Evolutionary conservation across 2,797 vertebrate species (phyloP).

Genomic region (Diglossa cyanea): DNA sequence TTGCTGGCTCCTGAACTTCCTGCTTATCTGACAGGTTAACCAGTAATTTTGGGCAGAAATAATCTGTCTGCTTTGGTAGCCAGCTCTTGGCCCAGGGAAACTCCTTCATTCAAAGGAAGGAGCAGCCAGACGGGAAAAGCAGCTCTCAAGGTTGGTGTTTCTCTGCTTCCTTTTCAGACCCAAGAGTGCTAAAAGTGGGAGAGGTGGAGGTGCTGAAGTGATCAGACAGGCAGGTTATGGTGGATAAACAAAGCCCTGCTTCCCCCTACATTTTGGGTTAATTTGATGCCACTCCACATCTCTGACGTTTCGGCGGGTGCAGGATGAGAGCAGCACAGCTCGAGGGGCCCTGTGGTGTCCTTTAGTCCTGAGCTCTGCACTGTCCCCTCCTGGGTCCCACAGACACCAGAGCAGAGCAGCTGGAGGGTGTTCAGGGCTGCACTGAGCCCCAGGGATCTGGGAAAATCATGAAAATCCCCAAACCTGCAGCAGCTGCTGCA

Average conservation of each 20-base stretch:
- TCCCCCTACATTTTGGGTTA: fast-evolving
- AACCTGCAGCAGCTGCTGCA: background rate
- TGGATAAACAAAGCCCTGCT: background rate
- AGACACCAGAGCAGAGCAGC: fast-evolving
- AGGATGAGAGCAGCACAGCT: fast-evolving
- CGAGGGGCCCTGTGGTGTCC: background rate
- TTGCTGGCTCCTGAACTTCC: background rate
- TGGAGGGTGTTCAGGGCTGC: background rate
- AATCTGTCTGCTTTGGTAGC: background rate
- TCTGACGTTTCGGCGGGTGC: fast-evolving
- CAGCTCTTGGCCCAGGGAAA: background rate
- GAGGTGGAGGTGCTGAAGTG: background rate
- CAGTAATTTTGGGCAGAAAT: background rate
- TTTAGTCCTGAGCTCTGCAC: background rate
- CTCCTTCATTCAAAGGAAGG: background rate
- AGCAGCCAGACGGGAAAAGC: background rate
- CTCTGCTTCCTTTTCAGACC: background rate
- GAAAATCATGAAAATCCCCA: background rate
- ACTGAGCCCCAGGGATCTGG: fast-evolving
- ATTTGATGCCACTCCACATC: fast-evolving
- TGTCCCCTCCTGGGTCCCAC: fast-evolving
- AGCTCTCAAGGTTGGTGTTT: background rate
- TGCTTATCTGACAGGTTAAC: background rate
- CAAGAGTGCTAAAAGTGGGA: fast-evolving
- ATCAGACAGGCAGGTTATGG: background rate